These are phyloP conservation scores for Oscarella lobularis DNA, from an alignment of 37 sponge, comb jelly and placozoan species.

Conservation along the genomic window DNA sequence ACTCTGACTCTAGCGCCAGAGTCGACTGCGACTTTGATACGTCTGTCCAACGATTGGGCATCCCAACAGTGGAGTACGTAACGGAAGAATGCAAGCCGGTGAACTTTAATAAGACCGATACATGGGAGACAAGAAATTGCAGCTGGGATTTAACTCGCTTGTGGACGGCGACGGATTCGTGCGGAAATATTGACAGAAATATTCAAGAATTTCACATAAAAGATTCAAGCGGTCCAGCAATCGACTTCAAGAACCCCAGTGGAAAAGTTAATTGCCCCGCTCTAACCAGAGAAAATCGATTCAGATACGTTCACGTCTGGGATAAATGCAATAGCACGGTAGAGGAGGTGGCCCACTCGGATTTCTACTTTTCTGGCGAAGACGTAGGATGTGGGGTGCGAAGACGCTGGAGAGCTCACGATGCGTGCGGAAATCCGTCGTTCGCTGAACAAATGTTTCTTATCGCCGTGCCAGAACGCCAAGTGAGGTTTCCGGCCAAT, in stretches of 20 bases:
- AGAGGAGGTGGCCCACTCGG: background rate
- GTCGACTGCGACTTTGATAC: background rate
- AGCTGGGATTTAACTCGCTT: background rate
- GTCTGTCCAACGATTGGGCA: background rate
- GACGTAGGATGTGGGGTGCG: background rate
- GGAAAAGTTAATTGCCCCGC: background rate
- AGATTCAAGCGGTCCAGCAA: background rate
- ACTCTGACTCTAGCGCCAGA: too few relatives aligned
- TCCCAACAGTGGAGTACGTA: background rate
- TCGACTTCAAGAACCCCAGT: background rate
- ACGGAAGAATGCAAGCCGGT: background rate
- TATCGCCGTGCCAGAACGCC: too few relatives aligned
- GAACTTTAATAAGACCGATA: background rate
- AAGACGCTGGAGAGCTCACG: background rate
- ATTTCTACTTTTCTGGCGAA: background rate
- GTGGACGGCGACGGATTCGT: background rate
- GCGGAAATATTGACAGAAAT: background rate
- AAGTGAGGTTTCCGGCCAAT: background rate
- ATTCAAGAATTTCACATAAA: background rate
- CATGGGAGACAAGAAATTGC: background rate
- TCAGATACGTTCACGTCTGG: too few relatives aligned
- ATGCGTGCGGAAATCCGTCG: background rate
- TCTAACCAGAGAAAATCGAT: too few relatives aligned
- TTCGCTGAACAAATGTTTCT: too few relatives aligned
- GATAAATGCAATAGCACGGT: background rate